Conservation (phyloP, 2,797 vertebrate species). For the Huso huso region DNA sequence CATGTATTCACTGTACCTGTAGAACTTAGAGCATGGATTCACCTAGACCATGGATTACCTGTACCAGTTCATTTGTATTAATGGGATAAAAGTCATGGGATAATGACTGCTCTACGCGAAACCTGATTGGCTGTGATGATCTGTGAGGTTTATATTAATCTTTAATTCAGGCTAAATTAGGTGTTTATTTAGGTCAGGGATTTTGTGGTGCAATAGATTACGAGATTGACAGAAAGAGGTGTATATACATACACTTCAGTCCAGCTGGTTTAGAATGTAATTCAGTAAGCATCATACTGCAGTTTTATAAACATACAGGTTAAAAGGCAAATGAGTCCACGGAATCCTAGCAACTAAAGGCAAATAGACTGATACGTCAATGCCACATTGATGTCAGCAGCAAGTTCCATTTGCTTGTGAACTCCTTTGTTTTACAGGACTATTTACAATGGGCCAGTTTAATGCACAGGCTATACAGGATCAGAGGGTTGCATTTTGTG, state of each 20-base stretch:
- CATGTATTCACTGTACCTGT: no score
- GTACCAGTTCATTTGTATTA: no score
- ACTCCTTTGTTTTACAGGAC: slow-evolving; percentile 30
- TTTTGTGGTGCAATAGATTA: no score
- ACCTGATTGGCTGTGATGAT: no score
- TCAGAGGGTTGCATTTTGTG: neutral
- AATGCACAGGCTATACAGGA: neutral
- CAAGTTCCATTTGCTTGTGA: slow-evolving; percentile 34
- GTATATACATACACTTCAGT: neutral
- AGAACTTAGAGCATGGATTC: no score
- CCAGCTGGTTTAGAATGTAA: slow-evolving; percentile 4
- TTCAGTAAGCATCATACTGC: slow-evolving; percentile 13
- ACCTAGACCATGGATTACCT: no score
- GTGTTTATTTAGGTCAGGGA: no score
- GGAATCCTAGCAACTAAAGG: slow-evolving; percentile 43
- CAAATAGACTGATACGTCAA: slow-evolving; percentile 34
- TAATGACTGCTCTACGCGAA: no score
- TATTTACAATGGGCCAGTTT: slow-evolving; percentile 25
- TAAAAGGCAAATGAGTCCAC: slow-evolving; percentile 29
- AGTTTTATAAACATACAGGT: slow-evolving; percentile 25
- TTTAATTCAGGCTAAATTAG: no score
- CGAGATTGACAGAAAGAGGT: no score
- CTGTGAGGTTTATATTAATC: no score
- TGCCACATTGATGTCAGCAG: slow-evolving; percentile 31
- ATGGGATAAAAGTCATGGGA: no score